These are phyloP conservation scores for Lasioglossum marginatum DNA, from an alignment of 2,888 invertebrate genomes.

Conservation along the genomic window DNA sequence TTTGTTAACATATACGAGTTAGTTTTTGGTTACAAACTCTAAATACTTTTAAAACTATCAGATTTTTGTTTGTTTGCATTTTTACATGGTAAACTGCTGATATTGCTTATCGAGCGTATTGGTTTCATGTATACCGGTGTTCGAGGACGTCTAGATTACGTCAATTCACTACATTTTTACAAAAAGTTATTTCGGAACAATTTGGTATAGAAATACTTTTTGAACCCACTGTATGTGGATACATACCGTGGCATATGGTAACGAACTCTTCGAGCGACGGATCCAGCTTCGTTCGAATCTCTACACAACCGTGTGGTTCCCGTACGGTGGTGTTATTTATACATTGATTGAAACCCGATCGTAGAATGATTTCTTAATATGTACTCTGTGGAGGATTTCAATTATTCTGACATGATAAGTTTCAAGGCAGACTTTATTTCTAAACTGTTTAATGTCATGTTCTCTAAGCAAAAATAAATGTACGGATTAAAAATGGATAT, in stretches of 20 bases:
- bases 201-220: not conserved
- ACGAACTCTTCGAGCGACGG: not conserved
- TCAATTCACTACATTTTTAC: not conserved
- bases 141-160: not conserved
- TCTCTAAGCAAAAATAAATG: not conserved
- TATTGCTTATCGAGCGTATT: no score
- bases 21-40: not conserved
- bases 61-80: not conserved
- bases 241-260: not conserved
- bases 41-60: not conserved
- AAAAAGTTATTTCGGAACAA: not conserved
- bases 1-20: no score
- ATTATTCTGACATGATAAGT: not conserved
- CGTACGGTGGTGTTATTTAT: not conserved
- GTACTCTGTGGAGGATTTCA: not conserved
- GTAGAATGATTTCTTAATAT: not conserved
- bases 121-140: no score
- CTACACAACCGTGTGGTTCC: no score
- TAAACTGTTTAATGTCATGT: not conserved
- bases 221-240: not conserved
- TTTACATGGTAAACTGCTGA: not conserved
- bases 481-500: no score
- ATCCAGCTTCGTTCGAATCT: not conserved
- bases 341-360: not conserved
- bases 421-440: not conserved